phyloP scores from a whole-genome alignment of 2,888 invertebrate genomes.

The Myopa testacea region DNA sequence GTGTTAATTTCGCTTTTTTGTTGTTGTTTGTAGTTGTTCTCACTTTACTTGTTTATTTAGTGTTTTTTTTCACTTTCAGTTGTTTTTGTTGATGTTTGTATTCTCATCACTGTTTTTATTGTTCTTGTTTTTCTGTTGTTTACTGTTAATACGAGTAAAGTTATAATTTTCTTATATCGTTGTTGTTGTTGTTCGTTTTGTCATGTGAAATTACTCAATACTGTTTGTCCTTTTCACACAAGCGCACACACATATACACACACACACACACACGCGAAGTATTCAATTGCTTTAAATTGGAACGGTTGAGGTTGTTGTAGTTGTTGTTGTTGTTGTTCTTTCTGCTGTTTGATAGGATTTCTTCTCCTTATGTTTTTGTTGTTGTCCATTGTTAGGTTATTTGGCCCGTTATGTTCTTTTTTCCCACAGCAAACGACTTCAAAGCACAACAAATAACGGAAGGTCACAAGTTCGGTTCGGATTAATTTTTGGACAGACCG shows the following conservation, averaged over 20 bases:
- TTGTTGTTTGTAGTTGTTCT: slow-evolving; percentile 10
- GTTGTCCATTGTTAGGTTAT: background rate
- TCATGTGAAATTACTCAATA: no score
- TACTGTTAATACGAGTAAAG: no score
- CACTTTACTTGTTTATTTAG: background rate
- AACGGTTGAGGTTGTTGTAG: background rate
- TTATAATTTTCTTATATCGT: no score
- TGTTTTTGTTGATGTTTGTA: slow-evolving; percentile 7
- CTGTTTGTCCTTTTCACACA: no score
- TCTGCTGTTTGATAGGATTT: background rate
- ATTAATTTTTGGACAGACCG: no score
- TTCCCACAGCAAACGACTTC: background rate
- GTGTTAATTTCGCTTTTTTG: background rate
- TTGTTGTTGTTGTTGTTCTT: background rate
- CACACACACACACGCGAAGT: background rate
- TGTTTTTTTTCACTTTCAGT: background rate
- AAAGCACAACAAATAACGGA: background rate
- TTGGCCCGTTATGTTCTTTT: background rate
- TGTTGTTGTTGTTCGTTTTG: no score
- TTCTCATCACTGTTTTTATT: background rate
- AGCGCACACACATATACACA: no score
- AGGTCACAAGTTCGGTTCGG: background rate
- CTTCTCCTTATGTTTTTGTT: background rate
- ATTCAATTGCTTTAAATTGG: no score
- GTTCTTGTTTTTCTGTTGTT: background rate